A percentile compares a stretch with the other conserved stretches of the same genome.
Conservation (phyloP, 2,113 vertebrate genomes). For the Phyllostomus hastatus region DNA sequence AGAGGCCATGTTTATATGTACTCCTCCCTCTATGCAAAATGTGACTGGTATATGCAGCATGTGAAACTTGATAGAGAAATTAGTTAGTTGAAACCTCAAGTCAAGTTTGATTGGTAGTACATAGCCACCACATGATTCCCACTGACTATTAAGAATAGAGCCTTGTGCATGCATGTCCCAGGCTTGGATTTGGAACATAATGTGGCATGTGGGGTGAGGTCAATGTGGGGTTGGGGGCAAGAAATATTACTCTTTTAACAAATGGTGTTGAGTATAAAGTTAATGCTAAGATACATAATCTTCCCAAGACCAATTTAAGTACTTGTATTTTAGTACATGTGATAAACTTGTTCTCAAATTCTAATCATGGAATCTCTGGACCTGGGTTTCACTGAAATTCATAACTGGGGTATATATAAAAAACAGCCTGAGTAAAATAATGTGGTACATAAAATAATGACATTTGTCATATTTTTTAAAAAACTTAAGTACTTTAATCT, state of each 20-base stretch:
- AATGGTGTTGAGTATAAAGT: conserved; percentile 64
- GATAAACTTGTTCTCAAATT: conserved; percentile 42
- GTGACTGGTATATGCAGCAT: not conserved
- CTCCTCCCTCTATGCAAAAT: not conserved
- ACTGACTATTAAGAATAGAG: not conserved
- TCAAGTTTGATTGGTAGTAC: not conserved
- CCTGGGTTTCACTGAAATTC: not conserved
- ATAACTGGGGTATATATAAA: not conserved
- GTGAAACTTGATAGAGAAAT: conserved; percentile 57
- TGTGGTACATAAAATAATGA: not conserved
- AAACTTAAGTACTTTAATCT: not conserved
- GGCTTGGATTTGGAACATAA: conserved; percentile 41
- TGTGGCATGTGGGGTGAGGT: conserved; percentile 52
- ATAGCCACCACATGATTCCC: not conserved
- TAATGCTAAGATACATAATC: conserved; percentile 41
- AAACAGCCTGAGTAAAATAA: not conserved
- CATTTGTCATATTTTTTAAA: not conserved
- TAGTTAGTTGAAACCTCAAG: conserved; percentile 1
- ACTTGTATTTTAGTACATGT: conserved; percentile 25
- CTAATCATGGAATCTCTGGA: conserved; percentile 10
- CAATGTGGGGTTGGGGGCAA: conserved; percentile 37
- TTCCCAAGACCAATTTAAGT: conserved; percentile 49
- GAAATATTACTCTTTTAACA: conserved; percentile 68
- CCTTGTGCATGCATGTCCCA: not conserved
- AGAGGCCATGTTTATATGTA: not conserved